phyloP scores from a whole-genome alignment of 64 coral and sea anemone species.

The Dendronephthya gigantea region DNA sequence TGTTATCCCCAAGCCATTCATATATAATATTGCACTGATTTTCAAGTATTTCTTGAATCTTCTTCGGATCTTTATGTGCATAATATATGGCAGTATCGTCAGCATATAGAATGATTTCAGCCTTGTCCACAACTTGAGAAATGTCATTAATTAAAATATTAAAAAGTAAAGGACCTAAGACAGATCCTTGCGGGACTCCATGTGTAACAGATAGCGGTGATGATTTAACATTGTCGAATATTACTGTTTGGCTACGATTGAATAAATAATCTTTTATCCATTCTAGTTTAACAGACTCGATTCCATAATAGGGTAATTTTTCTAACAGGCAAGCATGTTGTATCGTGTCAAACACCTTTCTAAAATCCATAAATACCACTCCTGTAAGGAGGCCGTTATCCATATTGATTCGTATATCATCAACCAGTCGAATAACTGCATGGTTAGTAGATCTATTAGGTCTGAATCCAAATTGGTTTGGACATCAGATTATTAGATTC shows the following conservation, averaged over 20 bases:
- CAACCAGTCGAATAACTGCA: background rate
- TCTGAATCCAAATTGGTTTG: background rate
- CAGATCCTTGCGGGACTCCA: too few species aligned
- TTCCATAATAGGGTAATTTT: too few species aligned
- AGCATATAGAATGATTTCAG: background rate
- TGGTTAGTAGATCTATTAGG: background rate
- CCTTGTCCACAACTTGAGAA: too few species aligned
- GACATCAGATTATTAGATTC: background rate
- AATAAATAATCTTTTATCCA: background rate
- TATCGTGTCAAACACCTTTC: background rate
- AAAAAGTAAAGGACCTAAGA: too few species aligned
- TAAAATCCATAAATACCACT: background rate
- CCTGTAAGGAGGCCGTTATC: background rate
- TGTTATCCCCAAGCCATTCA: background rate
- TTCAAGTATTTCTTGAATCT: background rate
- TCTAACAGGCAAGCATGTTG: too few species aligned
- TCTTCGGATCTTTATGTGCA: background rate
- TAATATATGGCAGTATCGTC: background rate
- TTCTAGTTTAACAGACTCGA: too few species aligned
- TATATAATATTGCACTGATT: background rate
- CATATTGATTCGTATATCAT: background rate
- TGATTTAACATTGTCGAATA: too few species aligned
- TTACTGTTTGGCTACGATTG: too few species aligned
- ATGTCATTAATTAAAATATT: too few species aligned
- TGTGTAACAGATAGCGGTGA: too few species aligned